A percentile compares a stretch with the other conserved stretches of the same genome.
Conservation (phyloP, 2,113 vertebrate species). For the Tympanuchus pallidicinctus region DNA sequence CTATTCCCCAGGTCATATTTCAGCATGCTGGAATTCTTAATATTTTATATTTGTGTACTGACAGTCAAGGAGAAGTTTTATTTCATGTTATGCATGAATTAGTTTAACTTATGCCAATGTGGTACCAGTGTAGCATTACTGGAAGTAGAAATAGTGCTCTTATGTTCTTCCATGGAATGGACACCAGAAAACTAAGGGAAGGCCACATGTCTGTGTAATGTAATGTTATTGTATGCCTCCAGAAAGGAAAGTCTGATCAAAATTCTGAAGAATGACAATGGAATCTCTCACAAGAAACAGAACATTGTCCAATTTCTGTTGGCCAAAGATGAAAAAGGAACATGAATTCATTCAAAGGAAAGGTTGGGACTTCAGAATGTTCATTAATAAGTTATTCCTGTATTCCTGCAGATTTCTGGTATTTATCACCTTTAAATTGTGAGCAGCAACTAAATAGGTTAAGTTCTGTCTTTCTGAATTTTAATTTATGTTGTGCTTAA, state of each 20-base stretch:
- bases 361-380: background rate
- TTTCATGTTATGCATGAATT: background rate
- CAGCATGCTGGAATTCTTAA: background rate
- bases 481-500: slow-evolving; percentile 6
- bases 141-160: background rate
- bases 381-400: background rate
- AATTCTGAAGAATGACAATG: background rate
- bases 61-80: background rate
- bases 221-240: background rate
- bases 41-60: background rate
- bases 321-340: background rate
- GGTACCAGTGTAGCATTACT: background rate
- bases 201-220: background rate
- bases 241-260: background rate
- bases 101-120: background rate
- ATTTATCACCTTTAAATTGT: background rate
- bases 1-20: background rate
- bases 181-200: background rate
- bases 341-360: background rate
- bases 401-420: background rate
- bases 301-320: background rate
- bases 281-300: background rate
- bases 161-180: background rate
- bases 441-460: background rate
- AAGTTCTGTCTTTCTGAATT: background rate